Percentiles rank a stretch among this genome's conserved stretches.
Conservation (phyloP, 2,113 vertebrate genomes). For the Rhea americana region DNA sequence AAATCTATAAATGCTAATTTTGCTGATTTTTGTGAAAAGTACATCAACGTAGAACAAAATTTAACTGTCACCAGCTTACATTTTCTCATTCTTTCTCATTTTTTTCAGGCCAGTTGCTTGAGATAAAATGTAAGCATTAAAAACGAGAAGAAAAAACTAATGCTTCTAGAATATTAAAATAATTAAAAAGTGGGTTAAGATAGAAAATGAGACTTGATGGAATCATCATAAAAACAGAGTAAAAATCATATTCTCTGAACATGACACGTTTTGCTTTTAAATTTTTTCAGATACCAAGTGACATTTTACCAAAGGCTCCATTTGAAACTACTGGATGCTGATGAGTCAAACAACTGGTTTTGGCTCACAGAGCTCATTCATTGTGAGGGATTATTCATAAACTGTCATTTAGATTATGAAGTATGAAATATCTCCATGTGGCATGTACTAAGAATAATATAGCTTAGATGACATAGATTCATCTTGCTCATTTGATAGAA, state of each 20-base stretch:
- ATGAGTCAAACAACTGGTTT: conserved; percentile 1
- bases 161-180: neutral
- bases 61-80: neutral
- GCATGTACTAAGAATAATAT: neutral
- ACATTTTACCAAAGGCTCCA: neutral
- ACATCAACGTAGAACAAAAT: neutral
- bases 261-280: neutral
- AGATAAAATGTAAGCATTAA: neutral
- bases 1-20: neutral
- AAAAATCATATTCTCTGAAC: neutral
- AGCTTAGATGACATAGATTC: neutral
- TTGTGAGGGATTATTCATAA: conserved; percentile 1
- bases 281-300: neutral
- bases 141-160: neutral
- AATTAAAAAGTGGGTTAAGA: neutral
- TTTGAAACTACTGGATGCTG: neutral
- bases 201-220: neutral
- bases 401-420: conserved; percentile 31
- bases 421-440: neutral
- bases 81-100: neutral
- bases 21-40: neutral
- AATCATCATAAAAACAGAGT: neutral
- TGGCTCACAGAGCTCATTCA: neutral
- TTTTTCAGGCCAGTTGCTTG: neutral
- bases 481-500: neutral